Evolutionary conservation across 2,888 invertebrate genomes (phyloP).

Genomic region (Atherix ibis): DNA sequence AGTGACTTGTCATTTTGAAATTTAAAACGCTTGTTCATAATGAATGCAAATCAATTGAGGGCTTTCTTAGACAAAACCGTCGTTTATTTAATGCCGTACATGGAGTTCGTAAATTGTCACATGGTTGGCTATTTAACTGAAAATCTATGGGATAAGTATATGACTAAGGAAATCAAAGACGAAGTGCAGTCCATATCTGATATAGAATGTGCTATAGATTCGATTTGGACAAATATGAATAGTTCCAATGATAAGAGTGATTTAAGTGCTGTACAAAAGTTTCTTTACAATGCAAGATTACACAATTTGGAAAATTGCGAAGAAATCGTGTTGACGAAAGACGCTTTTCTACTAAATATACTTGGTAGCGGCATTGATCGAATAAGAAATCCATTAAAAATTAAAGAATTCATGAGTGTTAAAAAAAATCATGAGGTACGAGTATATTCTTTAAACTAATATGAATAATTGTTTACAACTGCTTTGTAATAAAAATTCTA

Average conservation of each 20-base stretch:
- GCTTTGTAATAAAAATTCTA: too few relatives aligned
- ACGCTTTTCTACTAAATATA: slow-evolving; percentile 18
- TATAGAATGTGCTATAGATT: slow-evolving; percentile 30
- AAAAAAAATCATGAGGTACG: slow-evolving; percentile 69
- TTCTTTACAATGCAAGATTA: slow-evolving; percentile 14
- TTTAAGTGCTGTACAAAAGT: slow-evolving; percentile 15
- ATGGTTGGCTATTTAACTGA: slow-evolving; percentile 59
- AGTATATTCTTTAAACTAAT: too few relatives aligned
- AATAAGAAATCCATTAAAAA: slow-evolving; percentile 13
- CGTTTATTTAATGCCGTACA: slow-evolving; percentile 40
- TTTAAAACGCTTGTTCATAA: slow-evolving; percentile 5
- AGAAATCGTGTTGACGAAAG: slow-evolving; percentile 20
- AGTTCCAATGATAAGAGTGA: neutral
- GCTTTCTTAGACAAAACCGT: slow-evolving; percentile 36
- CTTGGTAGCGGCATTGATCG: neutral
- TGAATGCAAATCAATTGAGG: slow-evolving; percentile 19
- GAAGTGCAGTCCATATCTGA: slow-evolving; percentile 34
- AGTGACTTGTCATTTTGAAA: slow-evolving; percentile 20
- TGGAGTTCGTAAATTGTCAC: slow-evolving; percentile 56
- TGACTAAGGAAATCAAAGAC: slow-evolving; percentile 38
- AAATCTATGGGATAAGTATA: slow-evolving; percentile 43
- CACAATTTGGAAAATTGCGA: slow-evolving; percentile 15
- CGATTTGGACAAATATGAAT: slow-evolving; percentile 4
- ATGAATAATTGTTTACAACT: too few relatives aligned
- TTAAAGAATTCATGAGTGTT: slow-evolving; percentile 57